Evolutionary conservation across 2,113 vertebrate species (phyloP).

Genomic region (Rhagologus leucostigma): DNA sequence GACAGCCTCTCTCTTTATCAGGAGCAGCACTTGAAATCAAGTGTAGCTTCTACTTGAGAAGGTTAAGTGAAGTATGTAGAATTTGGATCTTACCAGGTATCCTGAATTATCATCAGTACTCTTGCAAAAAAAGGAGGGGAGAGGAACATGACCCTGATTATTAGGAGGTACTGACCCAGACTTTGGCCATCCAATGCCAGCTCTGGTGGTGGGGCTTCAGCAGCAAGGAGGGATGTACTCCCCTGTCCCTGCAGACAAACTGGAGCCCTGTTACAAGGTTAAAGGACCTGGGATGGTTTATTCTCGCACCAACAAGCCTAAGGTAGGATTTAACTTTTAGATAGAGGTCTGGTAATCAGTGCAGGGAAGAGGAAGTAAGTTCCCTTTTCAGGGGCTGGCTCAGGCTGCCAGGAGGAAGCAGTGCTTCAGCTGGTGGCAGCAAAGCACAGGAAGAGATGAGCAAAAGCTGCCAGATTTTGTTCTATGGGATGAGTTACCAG

Average conservation of each 20-base stretch:
- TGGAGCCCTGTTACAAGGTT: rapidly evolving
- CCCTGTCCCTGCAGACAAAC: neutral
- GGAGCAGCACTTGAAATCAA: neutral
- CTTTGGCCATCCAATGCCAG: rapidly evolving
- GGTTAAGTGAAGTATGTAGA: neutral
- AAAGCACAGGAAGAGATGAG: neutral
- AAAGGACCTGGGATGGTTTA: neutral
- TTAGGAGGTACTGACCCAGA: rapidly evolving
- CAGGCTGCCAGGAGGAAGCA: neutral
- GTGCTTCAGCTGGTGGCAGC: neutral
- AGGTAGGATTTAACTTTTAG: neutral
- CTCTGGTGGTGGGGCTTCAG: neutral
- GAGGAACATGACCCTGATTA: neutral
- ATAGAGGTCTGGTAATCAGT: neutral
- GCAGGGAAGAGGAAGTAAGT: neutral
- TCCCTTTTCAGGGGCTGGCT: neutral
- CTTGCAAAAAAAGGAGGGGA: neutral
- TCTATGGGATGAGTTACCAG: neutral
- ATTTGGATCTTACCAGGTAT: neutral
- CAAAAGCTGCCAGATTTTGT: neutral
- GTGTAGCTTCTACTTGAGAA: neutral
- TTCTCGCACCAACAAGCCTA: neutral
- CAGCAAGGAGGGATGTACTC: rapidly evolving
- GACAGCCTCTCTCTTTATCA: neutral
- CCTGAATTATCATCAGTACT: neutral